Evolutionary conservation across 2,113 vertebrate species (phyloP), one percentile per base, ranked within the genome.

Genomic region (Ageneiosus marmoratus): DNA sequence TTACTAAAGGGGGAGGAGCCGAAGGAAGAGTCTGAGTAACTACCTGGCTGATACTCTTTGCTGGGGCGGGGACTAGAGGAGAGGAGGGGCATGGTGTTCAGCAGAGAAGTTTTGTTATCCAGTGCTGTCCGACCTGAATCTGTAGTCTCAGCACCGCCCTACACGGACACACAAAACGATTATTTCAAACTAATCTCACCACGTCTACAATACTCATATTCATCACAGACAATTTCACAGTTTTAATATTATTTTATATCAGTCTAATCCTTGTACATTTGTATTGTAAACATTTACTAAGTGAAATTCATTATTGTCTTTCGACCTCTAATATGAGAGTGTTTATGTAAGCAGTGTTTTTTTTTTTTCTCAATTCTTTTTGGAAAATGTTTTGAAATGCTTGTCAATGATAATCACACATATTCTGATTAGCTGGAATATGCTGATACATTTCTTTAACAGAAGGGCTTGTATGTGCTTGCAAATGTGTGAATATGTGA

Each of bases 31-130:
- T 99, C 97, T 0, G 94, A 94, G 41, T 96, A 97, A 86, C 94
- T 95, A 85, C 93, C 94, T 0, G 95, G 95, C 87, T 95, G 95
- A 86, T 96, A 97, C 37, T 98, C 97, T 2, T 95, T 95, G 62
- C 94, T 88, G 0, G 95, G 92, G 1, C 97, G 92, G 22, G 97
- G 96, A 0, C 96, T 96, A 27, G 96, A 95, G 87, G 97, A 96
- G 37, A 95, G 93, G 79, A 95, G 89, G 22, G 97, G 94, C 93
- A 95, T 89, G 0, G 97, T 96, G 87, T 98, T 98, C 67, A 99
- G 95, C 65, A 98, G 89, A 0, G 97, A 96, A 0, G 96, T 95
- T 93, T 99, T 99, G 91, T 98, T 99, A 88, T 99, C 97, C 34
- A 99, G 93, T 79, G 93, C 95, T 79, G 94, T 95, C 77, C 97